Evolutionary conservation across 2,113 vertebrate genomes (phyloP).

Genomic region (Stegastes partitus): DNA sequence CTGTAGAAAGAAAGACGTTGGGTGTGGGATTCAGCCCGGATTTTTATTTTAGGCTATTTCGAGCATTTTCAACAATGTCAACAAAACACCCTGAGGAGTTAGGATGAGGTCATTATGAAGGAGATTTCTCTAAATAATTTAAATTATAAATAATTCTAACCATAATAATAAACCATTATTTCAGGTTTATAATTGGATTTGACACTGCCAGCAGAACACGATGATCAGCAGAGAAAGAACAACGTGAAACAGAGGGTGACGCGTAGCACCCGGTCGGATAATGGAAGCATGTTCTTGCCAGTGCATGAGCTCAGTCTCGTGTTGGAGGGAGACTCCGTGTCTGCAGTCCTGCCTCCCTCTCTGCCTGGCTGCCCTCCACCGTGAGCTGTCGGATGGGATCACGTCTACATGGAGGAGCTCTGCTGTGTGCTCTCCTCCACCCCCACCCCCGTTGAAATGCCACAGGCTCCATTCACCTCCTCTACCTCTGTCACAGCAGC

Average conservation of each 20-base stretch:
- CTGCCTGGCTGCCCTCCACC: conserved; percentile 39
- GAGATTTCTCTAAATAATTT: too few species aligned
- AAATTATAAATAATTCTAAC: neutral
- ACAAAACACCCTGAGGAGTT: neutral
- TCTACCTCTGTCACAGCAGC: conserved; percentile 44
- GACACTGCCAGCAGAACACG: neutral
- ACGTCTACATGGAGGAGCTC: conserved; percentile 34
- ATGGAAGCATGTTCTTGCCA: neutral
- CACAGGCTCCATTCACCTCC: conserved; percentile 65
- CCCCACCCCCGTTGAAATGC: conserved; percentile 48
- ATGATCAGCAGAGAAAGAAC: neutral
- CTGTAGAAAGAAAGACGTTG: neutral
- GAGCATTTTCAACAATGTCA: neutral
- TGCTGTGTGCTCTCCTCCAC: neutral
- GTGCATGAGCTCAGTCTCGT: conserved; percentile 25
- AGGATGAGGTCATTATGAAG: too few species aligned
- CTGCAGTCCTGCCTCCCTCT: conserved; percentile 25
- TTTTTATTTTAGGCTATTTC: neutral
- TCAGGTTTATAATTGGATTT: neutral
- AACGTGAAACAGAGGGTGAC: neutral
- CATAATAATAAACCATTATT: neutral
- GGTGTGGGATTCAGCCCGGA: too few species aligned
- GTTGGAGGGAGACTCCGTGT: conserved; percentile 42
- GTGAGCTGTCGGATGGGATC: conserved; percentile 57
- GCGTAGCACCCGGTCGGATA: neutral